Evolutionary conservation across 2,797 vertebrate genomes (phyloP).

Genomic region (Phoebastria nigripes): DNA sequence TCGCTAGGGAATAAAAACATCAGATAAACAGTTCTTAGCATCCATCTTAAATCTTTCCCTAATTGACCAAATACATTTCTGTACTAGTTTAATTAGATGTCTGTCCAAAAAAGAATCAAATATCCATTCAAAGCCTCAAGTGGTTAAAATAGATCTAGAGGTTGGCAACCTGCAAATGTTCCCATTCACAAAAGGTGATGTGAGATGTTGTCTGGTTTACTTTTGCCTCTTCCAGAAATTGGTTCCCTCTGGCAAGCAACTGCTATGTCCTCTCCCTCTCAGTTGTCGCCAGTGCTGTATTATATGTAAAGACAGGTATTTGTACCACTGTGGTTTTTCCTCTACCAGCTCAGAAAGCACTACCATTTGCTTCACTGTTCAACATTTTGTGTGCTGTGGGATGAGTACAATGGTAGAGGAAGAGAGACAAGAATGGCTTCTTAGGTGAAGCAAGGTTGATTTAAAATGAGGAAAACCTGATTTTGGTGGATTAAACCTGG

Average conservation of each 20-base stretch:
- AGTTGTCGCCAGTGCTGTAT: neutral
- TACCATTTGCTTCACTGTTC: neutral
- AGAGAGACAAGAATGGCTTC: neutral
- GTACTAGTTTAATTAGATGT: conserved; percentile 42
- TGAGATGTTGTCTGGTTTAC: neutral
- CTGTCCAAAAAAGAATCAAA: conserved; percentile 23
- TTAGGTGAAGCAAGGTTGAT: neutral
- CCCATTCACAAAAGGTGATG: neutral
- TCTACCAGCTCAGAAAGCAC: neutral
- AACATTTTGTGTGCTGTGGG: neutral
- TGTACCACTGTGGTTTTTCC: neutral
- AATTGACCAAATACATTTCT: conserved; percentile 36
- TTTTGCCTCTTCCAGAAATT: neutral
- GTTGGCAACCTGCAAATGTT: neutral
- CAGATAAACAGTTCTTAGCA: conserved; percentile 24
- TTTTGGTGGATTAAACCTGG: neutral
- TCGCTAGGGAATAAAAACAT: neutral
- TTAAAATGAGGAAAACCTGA: neutral
- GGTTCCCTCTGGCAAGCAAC: neutral
- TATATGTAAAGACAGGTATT: neutral
- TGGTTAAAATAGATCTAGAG: neutral
- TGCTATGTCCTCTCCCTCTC: neutral
- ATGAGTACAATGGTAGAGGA: neutral
- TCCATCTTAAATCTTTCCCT: neutral
- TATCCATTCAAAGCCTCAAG: neutral